Percentiles rank a stretch among this genome's conserved stretches.
phyloP scores from a whole-genome alignment of 2,888 invertebrate species.

The Alsophila aescularia region DNA sequence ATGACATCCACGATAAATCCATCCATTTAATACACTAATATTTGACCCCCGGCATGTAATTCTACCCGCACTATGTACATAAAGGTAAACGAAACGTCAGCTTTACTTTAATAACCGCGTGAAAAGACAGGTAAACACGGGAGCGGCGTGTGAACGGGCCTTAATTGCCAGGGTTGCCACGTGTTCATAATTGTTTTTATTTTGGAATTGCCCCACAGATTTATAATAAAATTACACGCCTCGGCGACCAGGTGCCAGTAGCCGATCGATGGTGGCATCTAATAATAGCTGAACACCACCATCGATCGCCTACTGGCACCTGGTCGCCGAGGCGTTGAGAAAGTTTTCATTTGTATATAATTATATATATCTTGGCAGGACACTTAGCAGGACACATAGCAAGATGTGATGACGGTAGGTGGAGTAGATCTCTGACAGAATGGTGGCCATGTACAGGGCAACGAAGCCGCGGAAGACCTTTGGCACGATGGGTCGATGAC shows the following conservation, averaged over 20 bases:
- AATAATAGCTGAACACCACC: slow-evolving; percentile 36
- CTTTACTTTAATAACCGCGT: slow-evolving; percentile 37
- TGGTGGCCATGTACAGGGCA: too few relatives aligned
- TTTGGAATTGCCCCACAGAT: slow-evolving; percentile 50
- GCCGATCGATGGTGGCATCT: slow-evolving; percentile 25
- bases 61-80: slow-evolving; percentile 31
- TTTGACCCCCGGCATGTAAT: slow-evolving; percentile 18
- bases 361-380: too few relatives aligned
- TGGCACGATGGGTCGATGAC: too few relatives aligned
- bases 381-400: too few relatives aligned
- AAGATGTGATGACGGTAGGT: too few relatives aligned
- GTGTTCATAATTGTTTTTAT: slow-evolving; percentile 71
- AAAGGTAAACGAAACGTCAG: slow-evolving; percentile 35
- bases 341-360: too few relatives aligned
- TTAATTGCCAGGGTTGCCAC: slow-evolving; percentile 63
- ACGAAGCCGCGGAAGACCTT: too few relatives aligned
- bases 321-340: slow-evolving; percentile 58
- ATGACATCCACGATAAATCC: slow-evolving; percentile 10
- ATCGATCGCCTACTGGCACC: slow-evolving; percentile 34
- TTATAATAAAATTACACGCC: slow-evolving; percentile 67
- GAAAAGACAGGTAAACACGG: slow-evolving; percentile 51
- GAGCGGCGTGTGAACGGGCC: slow-evolving; percentile 52
- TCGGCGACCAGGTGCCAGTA: slow-evolving; percentile 50
- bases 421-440: too few relatives aligned
- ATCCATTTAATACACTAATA: slow-evolving; percentile 24